phyloP scores from a whole-genome alignment of 2,113 vertebrate species.

The Scalopus aquaticus region DNA sequence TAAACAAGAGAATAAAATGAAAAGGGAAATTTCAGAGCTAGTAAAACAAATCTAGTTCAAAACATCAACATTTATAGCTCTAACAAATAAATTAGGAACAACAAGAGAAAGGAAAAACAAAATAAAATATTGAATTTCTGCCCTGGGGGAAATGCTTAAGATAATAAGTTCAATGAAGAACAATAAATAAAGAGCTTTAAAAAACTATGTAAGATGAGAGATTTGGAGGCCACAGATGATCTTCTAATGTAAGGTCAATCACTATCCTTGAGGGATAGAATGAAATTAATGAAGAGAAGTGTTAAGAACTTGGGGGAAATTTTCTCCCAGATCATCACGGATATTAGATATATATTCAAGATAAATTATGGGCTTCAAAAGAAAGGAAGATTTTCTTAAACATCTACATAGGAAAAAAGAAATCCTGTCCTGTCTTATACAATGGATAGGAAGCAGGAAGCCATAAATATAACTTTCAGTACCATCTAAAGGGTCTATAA shows the following conservation, averaged over 20 bases:
- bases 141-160: background rate
- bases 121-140: conserved; percentile 41
- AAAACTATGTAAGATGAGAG: background rate
- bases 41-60: conserved; percentile 72
- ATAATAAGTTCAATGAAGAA: conserved; percentile 52
- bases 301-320: background rate
- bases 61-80: conserved; percentile 53
- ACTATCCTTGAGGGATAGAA: background rate
- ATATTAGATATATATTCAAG: background rate
- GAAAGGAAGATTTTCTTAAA: background rate
- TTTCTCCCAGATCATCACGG: background rate
- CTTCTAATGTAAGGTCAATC: background rate
- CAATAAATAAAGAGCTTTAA: conserved; percentile 8
- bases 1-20: conserved; percentile 67
- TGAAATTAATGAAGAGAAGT: background rate
- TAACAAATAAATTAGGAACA: conserved; percentile 71
- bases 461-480: conserved; percentile 11
- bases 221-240: conserved; percentile 24
- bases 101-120: background rate
- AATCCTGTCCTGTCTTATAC: background rate
- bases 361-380: background rate
- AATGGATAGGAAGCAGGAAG: background rate
- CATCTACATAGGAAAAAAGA: background rate
- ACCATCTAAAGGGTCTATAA: background rate
- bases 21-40: conserved; percentile 61